Evolutionary conservation across 2,113 vertebrate species (phyloP), one percentile per base, ranked within the genome.

Genomic region (Ia io): DNA sequence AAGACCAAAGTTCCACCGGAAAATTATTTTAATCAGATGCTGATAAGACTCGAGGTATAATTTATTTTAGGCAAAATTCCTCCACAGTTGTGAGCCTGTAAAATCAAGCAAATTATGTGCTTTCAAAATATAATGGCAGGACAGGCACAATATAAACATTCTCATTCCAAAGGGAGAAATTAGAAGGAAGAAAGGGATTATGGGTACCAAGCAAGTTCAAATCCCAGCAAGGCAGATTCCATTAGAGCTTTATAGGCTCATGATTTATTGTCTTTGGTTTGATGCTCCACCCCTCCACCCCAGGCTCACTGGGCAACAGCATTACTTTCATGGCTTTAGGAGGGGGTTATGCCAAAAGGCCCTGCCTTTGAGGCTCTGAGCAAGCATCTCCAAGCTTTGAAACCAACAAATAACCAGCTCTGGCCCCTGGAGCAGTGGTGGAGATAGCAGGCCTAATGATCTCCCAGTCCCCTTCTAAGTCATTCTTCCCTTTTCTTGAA

Each of bases 301-400:
- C 3, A 30, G 44, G 20, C 9, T 3, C 32, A 1, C 14, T 4
- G n/a, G 20, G 9, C 10, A 37, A 11, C 10, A 16, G 59, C 5
- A 3, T 6, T 8, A 37, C 3, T 5, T 17, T 22, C 3, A 1
- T 18, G 30, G 25, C 23, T 35, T 9, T 8, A 6, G 11, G 11
- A 7, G 0, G 4, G 9, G 17, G 9, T 14, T 56, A 44, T 17
- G 35, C 25, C 13, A 10, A 11, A 12, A 1, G 13, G 14, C 1
- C 18, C 9, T 9, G 2, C 4, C 9, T 5, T 3, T 1, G 8
- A 47, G 69, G 17, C 22, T 37, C 20, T 32, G 18, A 13, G 13
- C 18, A 13, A 3, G 14, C 3, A 40, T 22, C 22, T 28, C 42
- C 1, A 16, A 4, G 7, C 14, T 30, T 35, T 22, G 17, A 6